Percentiles rank a stretch among this genome's conserved stretches.
Evolutionary conservation across 1,140 invertebrate genomes (phyloP).

Genomic region (Nylanderia fulva): DNA sequence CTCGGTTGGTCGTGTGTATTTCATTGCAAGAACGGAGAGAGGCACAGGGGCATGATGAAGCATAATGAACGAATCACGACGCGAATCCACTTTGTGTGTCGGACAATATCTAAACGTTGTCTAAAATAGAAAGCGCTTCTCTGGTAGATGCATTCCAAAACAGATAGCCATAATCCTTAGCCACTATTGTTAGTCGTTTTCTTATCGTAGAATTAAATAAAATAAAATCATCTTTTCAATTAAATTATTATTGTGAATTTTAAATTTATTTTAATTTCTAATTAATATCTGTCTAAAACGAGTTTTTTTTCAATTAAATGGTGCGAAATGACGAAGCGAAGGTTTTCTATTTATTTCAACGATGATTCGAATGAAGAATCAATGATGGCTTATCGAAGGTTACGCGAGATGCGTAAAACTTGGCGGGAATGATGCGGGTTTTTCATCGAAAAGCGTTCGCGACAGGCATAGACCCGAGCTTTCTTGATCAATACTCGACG

Average conservation of each 20-base stretch:
- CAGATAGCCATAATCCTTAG: background rate
- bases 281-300: background rate
- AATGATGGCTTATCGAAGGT: background rate
- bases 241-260: background rate
- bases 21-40: slow-evolving; percentile 28
- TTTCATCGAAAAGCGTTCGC: slow-evolving; percentile 36
- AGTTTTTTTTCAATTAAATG: background rate
- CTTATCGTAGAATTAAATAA: background rate
- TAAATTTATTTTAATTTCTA: background rate
- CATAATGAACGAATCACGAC: slow-evolving; percentile 43
- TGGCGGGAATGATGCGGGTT: background rate
- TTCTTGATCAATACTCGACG: slow-evolving; percentile 59
- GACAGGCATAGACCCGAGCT: slow-evolving; percentile 26
- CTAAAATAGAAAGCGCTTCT: slow-evolving; percentile 36
- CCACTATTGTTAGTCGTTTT: background rate
- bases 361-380: slow-evolving; percentile 10
- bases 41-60: slow-evolving; percentile 13
- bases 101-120: slow-evolving; percentile 36
- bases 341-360: background rate
- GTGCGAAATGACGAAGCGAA: background rate
- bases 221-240: background rate
- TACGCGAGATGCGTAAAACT: background rate
- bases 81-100: slow-evolving; percentile 38
- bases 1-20: slow-evolving; percentile 13
- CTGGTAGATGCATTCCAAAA: background rate